Percentiles rank a stretch among this genome's conserved stretches.
Evolutionary conservation across 2,797 vertebrate genomes (phyloP).

Genomic region (Cheirogaleus major): DNA sequence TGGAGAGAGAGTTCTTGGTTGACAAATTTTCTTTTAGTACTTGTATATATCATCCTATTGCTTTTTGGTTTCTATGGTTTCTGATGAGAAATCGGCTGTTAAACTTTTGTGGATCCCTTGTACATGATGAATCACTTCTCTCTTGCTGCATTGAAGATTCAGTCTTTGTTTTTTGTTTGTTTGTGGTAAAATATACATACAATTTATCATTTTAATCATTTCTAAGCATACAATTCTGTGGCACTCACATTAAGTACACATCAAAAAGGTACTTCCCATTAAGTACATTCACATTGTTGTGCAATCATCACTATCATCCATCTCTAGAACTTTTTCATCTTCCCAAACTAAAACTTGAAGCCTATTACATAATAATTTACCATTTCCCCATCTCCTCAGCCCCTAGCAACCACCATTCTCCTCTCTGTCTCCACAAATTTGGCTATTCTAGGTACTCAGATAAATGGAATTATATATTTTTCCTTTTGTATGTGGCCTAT

Average conservation of each 20-base stretch:
- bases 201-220: not conserved
- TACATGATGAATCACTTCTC: not conserved
- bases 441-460: not conserved
- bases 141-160: not conserved
- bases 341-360: not conserved
- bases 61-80: not conserved
- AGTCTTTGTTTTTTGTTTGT: not conserved
- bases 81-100: not conserved
- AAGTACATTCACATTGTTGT: not conserved
- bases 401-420: not conserved
- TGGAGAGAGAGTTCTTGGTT: not conserved
- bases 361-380: not conserved
- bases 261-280: not conserved
- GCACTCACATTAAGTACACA: not conserved
- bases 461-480: not conserved
- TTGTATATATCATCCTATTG: not conserved
- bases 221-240: not conserved
- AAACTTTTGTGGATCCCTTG: not conserved
- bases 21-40: not conserved
- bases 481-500: not conserved
- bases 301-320: not conserved
- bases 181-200: not conserved
- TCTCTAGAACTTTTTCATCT: not conserved
- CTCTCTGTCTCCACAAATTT: not conserved
- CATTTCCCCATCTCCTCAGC: not conserved